Evolutionary conservation across 2,888 invertebrate genomes (phyloP).

Genomic region (Mylabris sibirica): DNA sequence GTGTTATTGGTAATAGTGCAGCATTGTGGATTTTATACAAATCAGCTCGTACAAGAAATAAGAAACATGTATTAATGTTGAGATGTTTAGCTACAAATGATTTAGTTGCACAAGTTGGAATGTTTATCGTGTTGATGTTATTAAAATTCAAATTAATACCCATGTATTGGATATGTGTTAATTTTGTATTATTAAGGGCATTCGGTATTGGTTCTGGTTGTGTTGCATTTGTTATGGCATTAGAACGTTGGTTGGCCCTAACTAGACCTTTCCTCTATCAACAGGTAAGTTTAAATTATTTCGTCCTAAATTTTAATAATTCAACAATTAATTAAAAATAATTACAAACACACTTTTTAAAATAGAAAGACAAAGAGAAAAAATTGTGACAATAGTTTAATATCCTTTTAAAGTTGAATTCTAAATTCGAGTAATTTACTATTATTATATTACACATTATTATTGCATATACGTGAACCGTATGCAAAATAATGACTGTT

Average conservation of each 20-base stretch:
- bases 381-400: neutral
- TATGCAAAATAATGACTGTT: slow-evolving; percentile 17
- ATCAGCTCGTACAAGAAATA: slow-evolving; percentile 76
- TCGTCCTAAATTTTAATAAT: neutral
- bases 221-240: slow-evolving; percentile 88
- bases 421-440: slow-evolving; percentile 14
- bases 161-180: slow-evolving; percentile 67
- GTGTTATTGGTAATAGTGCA: slow-evolving; percentile 78
- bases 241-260: slow-evolving; percentile 85
- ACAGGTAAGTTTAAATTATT: slow-evolving; percentile 68
- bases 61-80: slow-evolving; percentile 81
- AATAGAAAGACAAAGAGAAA: neutral
- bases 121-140: slow-evolving; percentile 74
- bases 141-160: slow-evolving; percentile 60
- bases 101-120: slow-evolving; percentile 79
- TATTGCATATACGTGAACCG: neutral
- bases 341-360: neutral
- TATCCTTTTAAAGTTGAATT: slow-evolving; percentile 18
- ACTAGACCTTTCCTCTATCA: slow-evolving; percentile 88
- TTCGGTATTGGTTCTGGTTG: slow-evolving; percentile 89
- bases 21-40: slow-evolving; percentile 77
- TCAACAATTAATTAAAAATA: neutral
- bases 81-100: slow-evolving; percentile 82
- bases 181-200: slow-evolving; percentile 77
- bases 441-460: neutral